Percentiles rank a stretch among this genome's conserved stretches.
Evolutionary conservation across 2,888 invertebrate species (phyloP).

Genomic region (Priocnemis perturbator): DNA sequence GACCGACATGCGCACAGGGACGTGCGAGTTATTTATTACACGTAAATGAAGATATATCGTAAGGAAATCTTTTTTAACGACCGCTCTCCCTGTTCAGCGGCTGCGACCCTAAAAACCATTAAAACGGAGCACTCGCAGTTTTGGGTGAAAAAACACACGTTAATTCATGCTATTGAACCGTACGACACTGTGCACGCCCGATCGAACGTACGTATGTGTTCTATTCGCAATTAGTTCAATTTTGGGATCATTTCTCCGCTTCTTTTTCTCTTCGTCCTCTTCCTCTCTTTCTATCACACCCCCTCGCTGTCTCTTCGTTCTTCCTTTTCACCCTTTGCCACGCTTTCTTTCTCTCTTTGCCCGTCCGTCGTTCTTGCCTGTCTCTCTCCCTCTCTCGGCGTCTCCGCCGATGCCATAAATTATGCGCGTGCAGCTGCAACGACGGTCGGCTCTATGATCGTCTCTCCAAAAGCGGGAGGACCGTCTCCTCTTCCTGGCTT

Average conservation of each 20-base stretch:
- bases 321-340: too few relatives aligned
- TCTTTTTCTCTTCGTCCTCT: too few relatives aligned
- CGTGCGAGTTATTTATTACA: conserved; percentile 58
- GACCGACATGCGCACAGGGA: conserved; percentile 14
- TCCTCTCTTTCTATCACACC: too few relatives aligned
- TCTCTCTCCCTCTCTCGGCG: not conserved
- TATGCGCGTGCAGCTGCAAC: conserved; percentile 55
- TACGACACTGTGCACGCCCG: too few relatives aligned
- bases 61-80: conserved; percentile 61
- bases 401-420: conserved; percentile 27
- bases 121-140: conserved; percentile 24
- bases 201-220: too few relatives aligned
- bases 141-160: too few relatives aligned
- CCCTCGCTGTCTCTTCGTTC: too few relatives aligned
- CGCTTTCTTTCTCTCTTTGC: too few relatives aligned
- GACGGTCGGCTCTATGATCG: conserved; percentile 38
- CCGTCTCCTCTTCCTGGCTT: conserved; percentile 31
- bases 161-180: too few relatives aligned
- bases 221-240: too few relatives aligned
- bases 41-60: conserved; percentile 64
- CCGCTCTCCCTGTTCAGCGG: conserved; percentile 19
- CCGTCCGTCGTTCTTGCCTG: too few relatives aligned
- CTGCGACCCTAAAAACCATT: conserved; percentile 41
- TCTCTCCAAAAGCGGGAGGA: not conserved
- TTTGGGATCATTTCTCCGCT: too few relatives aligned